Evolutionary conservation across 2,888 invertebrate species (phyloP), one percentile per base, ranked within the genome.

Genomic region (Tetramorium bicarinatum): DNA sequence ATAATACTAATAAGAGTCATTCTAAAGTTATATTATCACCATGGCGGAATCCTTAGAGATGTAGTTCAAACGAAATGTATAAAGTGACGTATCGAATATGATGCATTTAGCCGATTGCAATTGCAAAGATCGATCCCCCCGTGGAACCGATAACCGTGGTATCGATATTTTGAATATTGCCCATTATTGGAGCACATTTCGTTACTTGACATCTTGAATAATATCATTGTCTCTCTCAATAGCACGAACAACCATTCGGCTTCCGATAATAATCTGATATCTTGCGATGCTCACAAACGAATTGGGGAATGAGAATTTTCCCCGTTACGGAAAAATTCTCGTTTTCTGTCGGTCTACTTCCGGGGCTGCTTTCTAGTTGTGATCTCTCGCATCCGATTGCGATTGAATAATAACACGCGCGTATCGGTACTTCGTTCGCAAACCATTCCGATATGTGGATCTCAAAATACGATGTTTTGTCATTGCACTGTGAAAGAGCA

Each of bases 301-400:
- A 38, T 44, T 49, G n/a, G 49, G 62, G 4, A 66, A 66, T 66
- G 66, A 44, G 47, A 67, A 15, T 21, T 71, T 47, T 71, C 25
- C 34, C 47, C 4, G 59, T 71, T 80, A 61, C 61, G n/a, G 38
- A 59, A 80, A 79, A 72, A 71, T 72, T 49, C 34, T 80, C 79
- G 38, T 80, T 80, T 61, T 38, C 79, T 38, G 25, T 49, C 59
- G 72, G 13, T 59, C 18, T 25, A 71, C 41, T 49, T 72, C 79
- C 59, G 44, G 47, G 69, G 56, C n/a, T 34, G 56, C 21, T 77
- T 21, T 59, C 77, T 47, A 13, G 13, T 59, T 25, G 18, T 47
- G 47, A 79, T 34, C 56, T 71, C 47, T 59, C 13, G 18, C 47
- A 21, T 79, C 15, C 64, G 47, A 54, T 29, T 69, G 13, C 64